Evolutionary conservation across 2,888 invertebrate genomes (phyloP), one percentile per base, ranked within the genome.

Genomic region (Colostygia pectinataria): DNA sequence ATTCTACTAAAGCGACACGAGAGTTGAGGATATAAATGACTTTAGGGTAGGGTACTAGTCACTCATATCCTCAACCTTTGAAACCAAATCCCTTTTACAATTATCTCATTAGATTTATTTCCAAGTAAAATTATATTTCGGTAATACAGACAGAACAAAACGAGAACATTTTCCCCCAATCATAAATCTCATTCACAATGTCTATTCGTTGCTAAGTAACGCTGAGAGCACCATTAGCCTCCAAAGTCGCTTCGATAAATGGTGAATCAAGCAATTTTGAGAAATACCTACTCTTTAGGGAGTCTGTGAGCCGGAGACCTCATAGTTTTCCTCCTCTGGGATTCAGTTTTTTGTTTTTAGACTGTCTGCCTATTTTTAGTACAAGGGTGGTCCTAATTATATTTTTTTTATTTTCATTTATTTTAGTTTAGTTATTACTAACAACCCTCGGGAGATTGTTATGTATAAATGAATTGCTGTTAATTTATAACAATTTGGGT

Each of bases 211-310:
- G 59, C 60, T 65, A 67, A 68, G 65, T 65, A 61, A 57, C 56
- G 57, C 56, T 63, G 65, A 71, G 65, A 71, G 67, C 58, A 34
- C 66, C 62, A 71, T 71, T 73, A 74, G 55, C 65, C 66, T 63
- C 52, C 57, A 39, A 62, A 64, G 60, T 62, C 65, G 65, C 66
- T 64, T 63, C 54, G 55, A 65, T 64, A 62, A 65, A 69, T 65
- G 64, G 64, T 60, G 60, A 68, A 67, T 71, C 69, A 68, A 65
- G 68, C 61, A 62, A 65, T 72, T 72, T 70, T 39, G 53, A 58
- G 59, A 53, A 58, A 59, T 48, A 62, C 58, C 31, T 33, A 48
- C 18, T 56, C 44, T 38, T 57, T 38, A 13, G 50, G 43, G 49
- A 18, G 32, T 32, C 15, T 32, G 29, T 7, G 14, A 31, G 32